These are phyloP conservation scores for Excalfactoria chinensis DNA, from an alignment of 2,113 vertebrate species.

Conservation along the genomic window DNA sequence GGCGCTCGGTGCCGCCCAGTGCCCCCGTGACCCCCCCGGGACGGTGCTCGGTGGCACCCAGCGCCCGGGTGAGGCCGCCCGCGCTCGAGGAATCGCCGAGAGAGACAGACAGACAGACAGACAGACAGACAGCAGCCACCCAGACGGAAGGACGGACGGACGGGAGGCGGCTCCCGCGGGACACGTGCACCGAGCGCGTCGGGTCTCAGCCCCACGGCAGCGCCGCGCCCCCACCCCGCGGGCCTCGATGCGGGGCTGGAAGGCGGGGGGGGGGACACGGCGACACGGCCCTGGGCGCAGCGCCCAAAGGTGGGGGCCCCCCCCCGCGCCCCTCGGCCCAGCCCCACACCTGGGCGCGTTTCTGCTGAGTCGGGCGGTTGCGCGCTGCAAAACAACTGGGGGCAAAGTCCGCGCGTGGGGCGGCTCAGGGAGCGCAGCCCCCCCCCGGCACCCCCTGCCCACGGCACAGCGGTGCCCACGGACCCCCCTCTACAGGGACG, in stretches of 20 bases:
- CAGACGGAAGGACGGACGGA: not conserved
- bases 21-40: not conserved
- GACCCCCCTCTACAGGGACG: not conserved
- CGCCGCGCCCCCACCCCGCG: not conserved
- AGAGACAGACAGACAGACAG: not conserved
- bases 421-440: not conserved
- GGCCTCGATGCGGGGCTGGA: not conserved
- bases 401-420: constrained; percentile 61
- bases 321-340: not conserved
- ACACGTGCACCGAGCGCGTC: not conserved
- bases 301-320: not conserved
- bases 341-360: constrained; percentile 38
- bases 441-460: no score
- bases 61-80: not conserved
- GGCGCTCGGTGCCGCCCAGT: fast-evolving
- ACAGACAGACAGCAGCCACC: not conserved
- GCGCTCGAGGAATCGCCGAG: constrained; percentile 41
- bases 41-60: not conserved
- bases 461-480: fast-evolving
- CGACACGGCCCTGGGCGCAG: not conserved
- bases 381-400: constrained; percentile 43
- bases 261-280: not conserved
- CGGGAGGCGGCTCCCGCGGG: not conserved
- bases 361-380: constrained; percentile 62
- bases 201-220: not conserved